Conservation (phyloP, 2,797 vertebrate genomes). For the Gymnoscopelus microlampas region DNA sequence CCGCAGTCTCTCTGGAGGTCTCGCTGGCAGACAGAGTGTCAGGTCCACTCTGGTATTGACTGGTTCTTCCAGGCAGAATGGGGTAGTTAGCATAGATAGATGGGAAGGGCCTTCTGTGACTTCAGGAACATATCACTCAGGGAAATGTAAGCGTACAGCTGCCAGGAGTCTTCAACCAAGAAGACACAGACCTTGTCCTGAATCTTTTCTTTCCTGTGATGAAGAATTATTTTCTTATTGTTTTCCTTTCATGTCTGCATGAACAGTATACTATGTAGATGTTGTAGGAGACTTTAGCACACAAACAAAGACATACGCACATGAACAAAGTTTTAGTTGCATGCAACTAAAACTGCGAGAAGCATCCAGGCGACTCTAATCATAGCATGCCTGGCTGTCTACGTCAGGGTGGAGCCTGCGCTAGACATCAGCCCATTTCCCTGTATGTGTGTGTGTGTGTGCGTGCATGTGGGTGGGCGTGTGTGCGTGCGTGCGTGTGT, state of each 20-base stretch:
- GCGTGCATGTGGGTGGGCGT: slow-evolving; percentile 9
- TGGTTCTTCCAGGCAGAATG: slow-evolving; percentile 56
- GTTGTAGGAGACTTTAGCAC: slow-evolving; percentile 19
- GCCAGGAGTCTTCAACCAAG: background rate
- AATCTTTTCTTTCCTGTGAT: too few species aligned
- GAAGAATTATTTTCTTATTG: slow-evolving; percentile 3
- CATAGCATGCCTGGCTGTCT: slow-evolving; percentile 44
- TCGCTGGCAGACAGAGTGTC: slow-evolving; percentile 55
- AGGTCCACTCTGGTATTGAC: slow-evolving; percentile 58
- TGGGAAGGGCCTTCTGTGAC: slow-evolving; percentile 35
- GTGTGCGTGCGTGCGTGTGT: background rate
- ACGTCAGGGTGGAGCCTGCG: slow-evolving; percentile 55
- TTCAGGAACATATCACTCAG: slow-evolving; percentile 33
- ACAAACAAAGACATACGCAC: slow-evolving; percentile 48
- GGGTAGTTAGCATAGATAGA: slow-evolving; percentile 38
- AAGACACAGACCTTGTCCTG: background rate
- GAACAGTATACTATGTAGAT: slow-evolving; percentile 18
- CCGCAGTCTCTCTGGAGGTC: slow-evolving; percentile 48
- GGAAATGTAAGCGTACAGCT: slow-evolving; percentile 13
- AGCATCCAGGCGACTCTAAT: slow-evolving; percentile 58
- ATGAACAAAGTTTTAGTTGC: slow-evolving; percentile 42
- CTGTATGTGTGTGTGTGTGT: slow-evolving; percentile 2
- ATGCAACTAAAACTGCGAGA: slow-evolving; percentile 32
- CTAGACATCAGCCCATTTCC: slow-evolving; percentile 41
- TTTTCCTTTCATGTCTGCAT: slow-evolving; percentile 15